Evolutionary conservation across 2,888 invertebrate genomes (phyloP), one percentile per base, ranked within the genome.

Genomic region (Tetragnatha montana): DNA sequence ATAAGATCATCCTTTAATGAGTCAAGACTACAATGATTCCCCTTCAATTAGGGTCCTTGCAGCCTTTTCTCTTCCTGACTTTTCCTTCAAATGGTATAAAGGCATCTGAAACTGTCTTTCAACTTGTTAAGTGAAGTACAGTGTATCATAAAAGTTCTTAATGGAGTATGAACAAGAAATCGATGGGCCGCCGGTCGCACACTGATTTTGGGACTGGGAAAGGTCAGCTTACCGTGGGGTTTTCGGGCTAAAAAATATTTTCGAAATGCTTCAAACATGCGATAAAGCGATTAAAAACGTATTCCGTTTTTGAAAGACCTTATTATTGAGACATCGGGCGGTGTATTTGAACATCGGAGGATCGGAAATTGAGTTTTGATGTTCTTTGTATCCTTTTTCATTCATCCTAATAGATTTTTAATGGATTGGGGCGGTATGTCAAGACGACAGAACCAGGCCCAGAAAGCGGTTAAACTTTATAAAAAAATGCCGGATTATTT

Each of bases 131-230:
- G 85, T 85, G 85, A 75, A 87, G 81, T 75, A 81, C 87, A 69
- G 70, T 81, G 81, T 82, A 82, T 88, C 87, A 88, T 88, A 88
- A 78, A 88, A 71, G 70, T 82, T 71, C 87, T 88, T 81, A 82
- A 88, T 88, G 78, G 78, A 51, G 71, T 69, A 51, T 88, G 87
- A 82, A 81, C 81, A 82, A 88, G 87, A 78, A 88, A 82, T 88
- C 82, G 82, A 88, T 82, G 82, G n/a, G n/a, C n/a, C 71, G 71
- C 50, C 74, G 47, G 69, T 68, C 22, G 49, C 69, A 51, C 51
- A n/a, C 75, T 76, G 87, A 88, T 88, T 88, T 88, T 70, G 51
- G 35, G 8, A 76, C 76, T 21, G n/a, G 75, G 80, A 80, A 80
- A 86, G 87, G 76, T 82, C 82, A 82, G 14, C 69, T 35, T 22